Base-by-base conservation (phyloP, 1,140 invertebrate species). In the Mercenaria mercenaria region DNA sequence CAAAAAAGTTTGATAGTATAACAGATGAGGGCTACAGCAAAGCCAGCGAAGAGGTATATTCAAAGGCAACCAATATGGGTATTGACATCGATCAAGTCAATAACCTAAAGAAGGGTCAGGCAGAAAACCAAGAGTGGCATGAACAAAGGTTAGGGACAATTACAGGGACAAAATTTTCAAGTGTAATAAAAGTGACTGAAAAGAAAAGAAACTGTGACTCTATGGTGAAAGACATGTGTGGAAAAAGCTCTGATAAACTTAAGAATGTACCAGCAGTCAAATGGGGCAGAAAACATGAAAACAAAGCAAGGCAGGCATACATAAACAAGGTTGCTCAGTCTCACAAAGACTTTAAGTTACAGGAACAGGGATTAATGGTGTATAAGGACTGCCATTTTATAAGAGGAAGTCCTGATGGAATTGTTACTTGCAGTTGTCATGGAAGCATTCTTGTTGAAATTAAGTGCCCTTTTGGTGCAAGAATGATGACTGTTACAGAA, bases 271-370 rank as follows among this genome's bases (percentile, higher is more conserved):
- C 50, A 43, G 20, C 52, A 10, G 61, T 59, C 15, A 81, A 81
- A 81, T 81, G 56, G 79, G 43, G 79, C 2, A 59, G 79, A 20
- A 81, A 11, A 37, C 34, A 81, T 81, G 52, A 81, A 23, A 50
- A 4, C 11, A 81, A 81, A 26, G 79, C 32, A 34, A 59, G 26
- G 18, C 0, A 59, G 11, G 34, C 23, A 18, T 81, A 61, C 32
- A 1, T 37, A 32, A 6, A 81, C 32, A 81, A 81, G 61, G 11
- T 81, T 1, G 10, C 29, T n/a, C 59, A 61, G 37, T 61, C 37
- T 64, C 79, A 81, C n/a, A 15, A 20, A 11, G 37, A 43, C n/a
- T 37, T 81, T 4, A 20, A 37, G 15, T 37, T 81, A 37, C 29
- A 61, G 39, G 56, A 64, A 64, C n/a, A 61, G 2, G 52, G 52